phyloP scores from a whole-genome alignment of 2,113 vertebrate species.

The Brachirus orientalis region DNA sequence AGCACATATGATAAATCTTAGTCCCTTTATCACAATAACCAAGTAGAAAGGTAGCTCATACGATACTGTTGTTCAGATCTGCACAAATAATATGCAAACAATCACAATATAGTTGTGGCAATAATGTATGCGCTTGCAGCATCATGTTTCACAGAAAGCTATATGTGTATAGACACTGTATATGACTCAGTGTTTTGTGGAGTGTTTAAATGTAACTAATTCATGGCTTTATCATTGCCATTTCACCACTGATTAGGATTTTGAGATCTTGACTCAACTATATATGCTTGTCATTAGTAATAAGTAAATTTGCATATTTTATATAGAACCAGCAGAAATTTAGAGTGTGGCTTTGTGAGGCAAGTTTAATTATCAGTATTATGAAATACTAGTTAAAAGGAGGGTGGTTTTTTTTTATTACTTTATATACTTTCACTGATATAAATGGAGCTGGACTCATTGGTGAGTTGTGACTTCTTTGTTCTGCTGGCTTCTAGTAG shows the following conservation, averaged over 20 bases:
- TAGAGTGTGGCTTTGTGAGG: slow-evolving; percentile 4
- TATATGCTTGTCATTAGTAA: slow-evolving; percentile 32
- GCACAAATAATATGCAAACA: slow-evolving; percentile 82
- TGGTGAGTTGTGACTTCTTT: slow-evolving; percentile 10
- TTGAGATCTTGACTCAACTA: slow-evolving; percentile 30
- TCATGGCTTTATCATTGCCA: slow-evolving; percentile 48
- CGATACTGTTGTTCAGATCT: slow-evolving; percentile 75
- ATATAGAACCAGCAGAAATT: slow-evolving; percentile 3
- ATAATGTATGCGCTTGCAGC: slow-evolving; percentile 78
- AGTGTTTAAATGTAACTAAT: slow-evolving; percentile 45
- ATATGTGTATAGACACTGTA: slow-evolving; percentile 53
- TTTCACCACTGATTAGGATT: slow-evolving; percentile 38
- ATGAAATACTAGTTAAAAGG: slow-evolving; percentile 1
- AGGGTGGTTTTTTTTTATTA: slow-evolving; percentile 19
- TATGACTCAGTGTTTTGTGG: slow-evolving; percentile 61
- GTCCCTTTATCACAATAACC: slow-evolving; percentile 73
- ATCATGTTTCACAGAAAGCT: slow-evolving; percentile 58
- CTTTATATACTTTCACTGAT: slow-evolving; percentile 11
- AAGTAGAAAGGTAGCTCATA: slow-evolving; percentile 76
- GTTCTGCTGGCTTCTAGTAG: slow-evolving; percentile 30
- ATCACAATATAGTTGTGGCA: slow-evolving; percentile 81
- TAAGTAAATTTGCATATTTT: slow-evolving; percentile 13
- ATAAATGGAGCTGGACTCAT: slow-evolving; percentile 35
- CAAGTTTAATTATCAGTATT: background rate
- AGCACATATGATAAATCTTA: slow-evolving; percentile 56